Conservation (phyloP, 2,797 vertebrate genomes). For the Pipistrellus pipistrellus region DNA sequence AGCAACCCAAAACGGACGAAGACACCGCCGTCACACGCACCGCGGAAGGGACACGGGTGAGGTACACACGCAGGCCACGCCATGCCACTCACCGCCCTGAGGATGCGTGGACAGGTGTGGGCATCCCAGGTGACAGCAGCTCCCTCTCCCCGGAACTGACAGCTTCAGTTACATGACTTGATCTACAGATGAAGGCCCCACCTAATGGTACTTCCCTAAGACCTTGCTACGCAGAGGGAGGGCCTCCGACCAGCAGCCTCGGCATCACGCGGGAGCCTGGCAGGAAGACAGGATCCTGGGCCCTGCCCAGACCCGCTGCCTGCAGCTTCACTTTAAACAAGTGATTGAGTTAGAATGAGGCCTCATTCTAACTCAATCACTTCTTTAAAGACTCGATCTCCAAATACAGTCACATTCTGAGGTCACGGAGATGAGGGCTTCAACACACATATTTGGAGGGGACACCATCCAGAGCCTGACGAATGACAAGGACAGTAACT, state of each 20-base stretch:
- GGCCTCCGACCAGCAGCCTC: neutral
- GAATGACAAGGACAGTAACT: neutral
- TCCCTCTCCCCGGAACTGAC: neutral
- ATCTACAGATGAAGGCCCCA: neutral
- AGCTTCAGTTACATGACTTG: neutral
- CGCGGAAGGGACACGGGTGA: neutral
- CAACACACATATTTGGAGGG: neutral
- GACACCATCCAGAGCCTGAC: neutral
- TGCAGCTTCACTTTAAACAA: neutral
- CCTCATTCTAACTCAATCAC: neutral
- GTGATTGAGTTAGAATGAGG: too few species aligned
- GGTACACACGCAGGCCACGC: neutral
- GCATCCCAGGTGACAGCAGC: neutral
- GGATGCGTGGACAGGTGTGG: neutral
- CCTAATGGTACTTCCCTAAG: neutral
- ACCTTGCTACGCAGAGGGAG: neutral
- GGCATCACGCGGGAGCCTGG: neutral
- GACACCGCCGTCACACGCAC: neutral
- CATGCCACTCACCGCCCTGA: neutral
- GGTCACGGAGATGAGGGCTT: neutral
- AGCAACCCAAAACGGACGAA: neutral
- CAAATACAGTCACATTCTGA: neutral
- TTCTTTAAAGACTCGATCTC: neutral
- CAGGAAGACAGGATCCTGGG: neutral
- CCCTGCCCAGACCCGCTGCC: neutral